Conservation (phyloP, 2,888 invertebrate species). For the Brachyopa scutellaris region DNA sequence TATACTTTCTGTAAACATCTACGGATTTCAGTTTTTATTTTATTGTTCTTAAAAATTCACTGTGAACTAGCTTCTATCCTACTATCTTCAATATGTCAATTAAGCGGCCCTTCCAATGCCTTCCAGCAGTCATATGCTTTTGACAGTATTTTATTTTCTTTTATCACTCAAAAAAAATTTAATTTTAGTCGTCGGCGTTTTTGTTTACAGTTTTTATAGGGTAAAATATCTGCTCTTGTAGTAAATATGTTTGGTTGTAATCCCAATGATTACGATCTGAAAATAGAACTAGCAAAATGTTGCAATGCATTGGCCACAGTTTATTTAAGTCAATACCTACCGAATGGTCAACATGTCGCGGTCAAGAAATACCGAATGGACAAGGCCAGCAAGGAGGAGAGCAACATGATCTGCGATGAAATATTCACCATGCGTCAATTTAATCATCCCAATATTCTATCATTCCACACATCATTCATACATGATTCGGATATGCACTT, state of each 20-base stretch:
- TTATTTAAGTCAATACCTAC: slow-evolving; percentile 87
- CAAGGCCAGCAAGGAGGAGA: slow-evolving; percentile 85
- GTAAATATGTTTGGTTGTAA: slow-evolving; percentile 84
- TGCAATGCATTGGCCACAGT: slow-evolving; percentile 88
- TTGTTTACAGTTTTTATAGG: slow-evolving; percentile 53
- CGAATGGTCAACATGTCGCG: slow-evolving; percentile 86
- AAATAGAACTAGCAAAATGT: slow-evolving; percentile 87
- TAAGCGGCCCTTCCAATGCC: too few relatives aligned
- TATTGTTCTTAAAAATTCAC: too few relatives aligned
- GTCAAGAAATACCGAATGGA: slow-evolving; percentile 90
- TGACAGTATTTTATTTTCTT: too few relatives aligned
- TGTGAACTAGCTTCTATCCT: too few relatives aligned
- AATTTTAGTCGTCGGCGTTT: slow-evolving; percentile 33
- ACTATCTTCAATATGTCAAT: too few relatives aligned
- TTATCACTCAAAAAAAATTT: slow-evolving; percentile 17
- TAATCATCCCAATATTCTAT: slow-evolving; percentile 90
- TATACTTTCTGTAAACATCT: too few relatives aligned
- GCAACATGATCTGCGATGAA: slow-evolving; percentile 86
- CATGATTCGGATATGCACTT: slow-evolving; percentile 89
- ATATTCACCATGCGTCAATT: slow-evolving; percentile 89
- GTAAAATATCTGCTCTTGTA: background rate
- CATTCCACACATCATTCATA: slow-evolving; percentile 90
- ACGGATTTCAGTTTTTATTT: too few relatives aligned
- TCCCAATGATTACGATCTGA: slow-evolving; percentile 86
- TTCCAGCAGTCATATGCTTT: slow-evolving; percentile 41